Percentiles rank a stretch among this genome's conserved stretches.
These are phyloP conservation scores for Iguana delicatissima DNA, from an alignment of 2,797 vertebrate species.

Conservation along the genomic window DNA sequence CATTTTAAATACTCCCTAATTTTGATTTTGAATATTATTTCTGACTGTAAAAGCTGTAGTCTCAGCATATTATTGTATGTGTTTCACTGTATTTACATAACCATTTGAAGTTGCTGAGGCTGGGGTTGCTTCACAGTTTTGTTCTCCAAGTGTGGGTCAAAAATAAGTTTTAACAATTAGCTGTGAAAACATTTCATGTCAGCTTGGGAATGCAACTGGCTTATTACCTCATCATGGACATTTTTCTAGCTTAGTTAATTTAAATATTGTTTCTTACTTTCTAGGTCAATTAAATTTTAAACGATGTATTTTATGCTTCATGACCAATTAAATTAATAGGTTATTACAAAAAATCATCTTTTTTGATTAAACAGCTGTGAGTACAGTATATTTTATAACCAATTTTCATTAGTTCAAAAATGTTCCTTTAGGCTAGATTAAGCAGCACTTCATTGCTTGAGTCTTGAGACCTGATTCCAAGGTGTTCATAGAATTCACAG, in stretches of 20 bases:
- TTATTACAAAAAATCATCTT: conserved; percentile 94
- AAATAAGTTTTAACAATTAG: conserved; percentile 87
- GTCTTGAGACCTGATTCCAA: conserved; percentile 90
- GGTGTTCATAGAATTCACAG: conserved; percentile 91
- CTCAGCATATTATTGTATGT: conserved; percentile 72
- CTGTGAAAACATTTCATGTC: conserved; percentile 80
- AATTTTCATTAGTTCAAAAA: conserved; percentile 97
- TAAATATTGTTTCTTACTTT: conserved; percentile 97
- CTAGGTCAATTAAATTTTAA: conserved; percentile 99
- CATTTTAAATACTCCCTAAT: conserved; percentile 56
- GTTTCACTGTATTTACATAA: conserved; percentile 79
- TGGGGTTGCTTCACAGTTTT: conserved; percentile 85
- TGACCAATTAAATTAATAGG: conserved; percentile 99
- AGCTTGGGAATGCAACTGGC: conserved; percentile 81
- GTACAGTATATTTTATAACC: conserved; percentile 99
- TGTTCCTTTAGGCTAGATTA: conserved; percentile 97
- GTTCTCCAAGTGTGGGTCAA: conserved; percentile 85
- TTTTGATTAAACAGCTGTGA: conserved; percentile 98
- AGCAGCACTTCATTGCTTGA: conserved; percentile 92
- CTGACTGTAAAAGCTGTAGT: conserved; percentile 69
- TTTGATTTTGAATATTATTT: conserved; percentile 62
- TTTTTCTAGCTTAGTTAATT: conserved; percentile 89
- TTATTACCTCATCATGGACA: conserved; percentile 86
- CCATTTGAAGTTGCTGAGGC: conserved; percentile 88
- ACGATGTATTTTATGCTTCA: conserved; percentile 98